Evolutionary conservation across 2,797 vertebrate genomes (phyloP).

Genomic region (Arctocebus calabarensis): DNA sequence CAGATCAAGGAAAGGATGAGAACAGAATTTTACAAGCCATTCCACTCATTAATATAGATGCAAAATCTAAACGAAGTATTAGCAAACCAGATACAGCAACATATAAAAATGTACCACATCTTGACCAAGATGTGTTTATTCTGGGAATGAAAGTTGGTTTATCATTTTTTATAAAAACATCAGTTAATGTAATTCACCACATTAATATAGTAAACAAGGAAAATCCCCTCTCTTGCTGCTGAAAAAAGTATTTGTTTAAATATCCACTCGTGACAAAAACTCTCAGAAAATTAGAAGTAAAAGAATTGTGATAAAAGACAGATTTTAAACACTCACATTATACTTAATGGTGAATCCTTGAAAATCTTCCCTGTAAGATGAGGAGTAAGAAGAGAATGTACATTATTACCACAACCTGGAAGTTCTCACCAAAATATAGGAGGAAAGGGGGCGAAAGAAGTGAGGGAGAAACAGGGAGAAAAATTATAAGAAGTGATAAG

Average conservation of each 20-base stretch:
- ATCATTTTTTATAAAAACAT: not conserved
- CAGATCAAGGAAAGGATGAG: not conserved
- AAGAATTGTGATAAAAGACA: constrained; percentile 7
- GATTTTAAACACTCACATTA: not conserved
- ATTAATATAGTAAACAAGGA: constrained; percentile 23
- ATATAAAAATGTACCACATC: not conserved
- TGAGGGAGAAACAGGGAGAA: too few relatives aligned
- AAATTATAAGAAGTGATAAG: not conserved
- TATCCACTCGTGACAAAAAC: not conserved
- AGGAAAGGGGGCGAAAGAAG: not conserved
- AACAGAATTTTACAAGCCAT: not conserved
- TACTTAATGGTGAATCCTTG: not conserved
- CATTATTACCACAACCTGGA: not conserved
- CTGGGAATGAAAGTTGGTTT: not conserved
- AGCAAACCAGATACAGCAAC: not conserved
- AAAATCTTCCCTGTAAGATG: not conserved
- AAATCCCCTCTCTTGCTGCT: not conserved
- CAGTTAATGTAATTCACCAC: constrained; percentile 34
- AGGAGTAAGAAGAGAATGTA: not conserved
- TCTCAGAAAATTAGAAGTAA: not conserved
- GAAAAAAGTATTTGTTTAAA: constrained; percentile 19
- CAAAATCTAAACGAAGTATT: constrained; percentile 29
- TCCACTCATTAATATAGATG: not conserved
- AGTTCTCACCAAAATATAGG: constrained; percentile 8
- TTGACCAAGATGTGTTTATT: not conserved